Percentiles rank a stretch among this genome's conserved stretches.
phyloP scores from a whole-genome alignment of 2,888 invertebrate genomes.

The Agelastica alni region DNA sequence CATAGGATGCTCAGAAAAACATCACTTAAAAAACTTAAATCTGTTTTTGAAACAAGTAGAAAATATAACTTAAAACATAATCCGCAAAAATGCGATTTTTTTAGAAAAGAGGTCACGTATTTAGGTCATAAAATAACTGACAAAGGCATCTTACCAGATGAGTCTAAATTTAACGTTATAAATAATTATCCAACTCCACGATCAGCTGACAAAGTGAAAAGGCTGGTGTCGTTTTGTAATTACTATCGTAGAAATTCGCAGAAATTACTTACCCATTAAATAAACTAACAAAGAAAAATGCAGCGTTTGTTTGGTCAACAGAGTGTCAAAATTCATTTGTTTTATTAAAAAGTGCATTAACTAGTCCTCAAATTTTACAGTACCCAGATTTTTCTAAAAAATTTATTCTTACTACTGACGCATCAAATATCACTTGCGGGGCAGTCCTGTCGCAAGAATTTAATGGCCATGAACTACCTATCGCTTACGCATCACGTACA shows the following conservation, averaged over 20 bases:
- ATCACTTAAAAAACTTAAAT: no score
- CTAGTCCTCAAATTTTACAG: neutral
- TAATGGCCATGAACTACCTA: neutral
- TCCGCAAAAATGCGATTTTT: conserved; percentile 33
- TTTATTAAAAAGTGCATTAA: no score
- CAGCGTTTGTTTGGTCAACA: no score
- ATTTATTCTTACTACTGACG: neutral
- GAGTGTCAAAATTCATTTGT: neutral
- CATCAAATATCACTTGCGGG: neutral
- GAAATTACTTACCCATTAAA: neutral
- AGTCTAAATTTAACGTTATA: neutral
- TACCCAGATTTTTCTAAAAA: neutral
- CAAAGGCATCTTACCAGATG: conserved; percentile 4
- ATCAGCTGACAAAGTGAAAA: neutral
- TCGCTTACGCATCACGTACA: neutral
- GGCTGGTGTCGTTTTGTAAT: neutral
- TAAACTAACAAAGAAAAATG: neutral
- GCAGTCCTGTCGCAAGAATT: neutral
- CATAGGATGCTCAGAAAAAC: no score
- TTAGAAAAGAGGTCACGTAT: conserved; percentile 28
- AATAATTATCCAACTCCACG: neutral
- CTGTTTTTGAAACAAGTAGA: conserved; percentile 14
- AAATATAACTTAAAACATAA: conserved; percentile 21
- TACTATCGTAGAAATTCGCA: neutral
- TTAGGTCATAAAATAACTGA: conserved; percentile 19